These are phyloP conservation scores for Adelognathus sp. DNA, from an alignment of 2,888 invertebrate species.

Conservation along the genomic window DNA sequence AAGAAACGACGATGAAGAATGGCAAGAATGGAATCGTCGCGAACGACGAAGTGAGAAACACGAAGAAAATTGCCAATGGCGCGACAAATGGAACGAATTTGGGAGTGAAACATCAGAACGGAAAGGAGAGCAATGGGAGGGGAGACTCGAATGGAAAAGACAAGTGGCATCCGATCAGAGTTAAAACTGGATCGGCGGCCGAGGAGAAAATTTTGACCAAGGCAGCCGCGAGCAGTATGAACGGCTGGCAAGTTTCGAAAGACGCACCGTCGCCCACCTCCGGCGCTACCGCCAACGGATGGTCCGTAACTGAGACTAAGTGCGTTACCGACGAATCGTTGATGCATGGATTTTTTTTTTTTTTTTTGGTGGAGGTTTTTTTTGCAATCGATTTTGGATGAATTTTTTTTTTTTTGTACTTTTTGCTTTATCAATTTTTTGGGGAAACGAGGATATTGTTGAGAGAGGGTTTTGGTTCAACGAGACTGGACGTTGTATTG, in stretches of 20 bases:
- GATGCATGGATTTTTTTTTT: background rate
- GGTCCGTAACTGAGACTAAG: constrained; percentile 78
- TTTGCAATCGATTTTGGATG: background rate
- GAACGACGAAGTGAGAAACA: background rate
- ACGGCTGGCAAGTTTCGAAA: constrained; percentile 76
- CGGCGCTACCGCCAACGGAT: constrained; percentile 74
- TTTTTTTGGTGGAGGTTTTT: background rate
- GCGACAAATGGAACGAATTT: constrained; percentile 31
- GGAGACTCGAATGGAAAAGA: constrained; percentile 69
- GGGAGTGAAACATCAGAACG: constrained; percentile 68
- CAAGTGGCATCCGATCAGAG: constrained; percentile 72
- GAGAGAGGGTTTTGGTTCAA: too few relatives aligned
- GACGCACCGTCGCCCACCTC: constrained; percentile 73
- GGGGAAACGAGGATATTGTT: too few relatives aligned
- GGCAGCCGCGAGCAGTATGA: constrained; percentile 71
- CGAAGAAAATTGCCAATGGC: too few relatives aligned
- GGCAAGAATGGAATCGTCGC: constrained; percentile 7
- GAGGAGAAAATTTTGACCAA: constrained; percentile 75
- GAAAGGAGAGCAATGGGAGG: constrained; percentile 69
- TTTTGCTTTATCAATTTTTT: constrained; percentile 14
- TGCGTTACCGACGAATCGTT: constrained; percentile 57
- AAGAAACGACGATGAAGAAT: constrained; percentile 26
- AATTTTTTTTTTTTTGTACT: constrained; percentile 16
- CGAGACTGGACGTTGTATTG: too few relatives aligned
- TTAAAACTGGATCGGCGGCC: constrained; percentile 63